phyloP scores from a whole-genome alignment of 2,888 invertebrate genomes.

The Frankliniella intonsa region DNA sequence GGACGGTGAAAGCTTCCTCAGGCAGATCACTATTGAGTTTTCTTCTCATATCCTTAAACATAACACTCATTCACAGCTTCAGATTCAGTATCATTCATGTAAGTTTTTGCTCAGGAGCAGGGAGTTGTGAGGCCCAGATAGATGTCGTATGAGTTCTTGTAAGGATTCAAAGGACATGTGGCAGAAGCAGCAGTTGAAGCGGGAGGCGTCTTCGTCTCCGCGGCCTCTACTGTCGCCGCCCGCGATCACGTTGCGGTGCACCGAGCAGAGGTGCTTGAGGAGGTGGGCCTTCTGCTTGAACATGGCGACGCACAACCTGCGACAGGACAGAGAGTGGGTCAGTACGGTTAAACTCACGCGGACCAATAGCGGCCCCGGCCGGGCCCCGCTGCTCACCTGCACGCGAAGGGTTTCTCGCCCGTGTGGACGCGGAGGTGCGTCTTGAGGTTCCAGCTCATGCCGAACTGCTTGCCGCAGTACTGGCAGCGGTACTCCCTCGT shows the following conservation, averaged over 20 bases:
- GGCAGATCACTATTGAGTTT: background rate
- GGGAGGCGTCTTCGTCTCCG: slow-evolving; percentile 60
- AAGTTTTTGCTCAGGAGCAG: slow-evolving; percentile 80
- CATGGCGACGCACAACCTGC: slow-evolving; percentile 79
- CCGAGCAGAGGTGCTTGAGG: slow-evolving; percentile 81
- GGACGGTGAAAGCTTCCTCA: background rate
- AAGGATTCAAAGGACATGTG: slow-evolving; percentile 78
- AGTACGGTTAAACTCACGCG: background rate
- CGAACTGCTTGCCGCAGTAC: slow-evolving; percentile 86
- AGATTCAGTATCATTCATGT: slow-evolving; percentile 54
- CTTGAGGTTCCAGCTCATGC: slow-evolving; percentile 89
- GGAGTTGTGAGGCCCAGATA: slow-evolving; percentile 85
- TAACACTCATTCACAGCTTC: slow-evolving; percentile 36
- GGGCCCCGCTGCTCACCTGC: slow-evolving; percentile 46
- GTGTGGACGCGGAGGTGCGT: slow-evolving; percentile 83
- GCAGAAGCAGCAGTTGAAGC: slow-evolving; percentile 85
- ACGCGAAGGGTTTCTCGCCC: slow-evolving; percentile 84
- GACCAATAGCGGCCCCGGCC: too few relatives aligned
- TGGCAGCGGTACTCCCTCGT: slow-evolving; percentile 83
- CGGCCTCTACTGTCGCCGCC: slow-evolving; percentile 64
- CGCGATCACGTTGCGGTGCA: slow-evolving; percentile 81
- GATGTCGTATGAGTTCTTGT: slow-evolving; percentile 78
- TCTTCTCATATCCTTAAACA: background rate
- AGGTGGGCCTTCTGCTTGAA: slow-evolving; percentile 87
- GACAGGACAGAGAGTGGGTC: slow-evolving; percentile 37